phyloP scores from a whole-genome alignment of 2,113 vertebrate genomes.

The mouse (Mus musculus) region DNA sequence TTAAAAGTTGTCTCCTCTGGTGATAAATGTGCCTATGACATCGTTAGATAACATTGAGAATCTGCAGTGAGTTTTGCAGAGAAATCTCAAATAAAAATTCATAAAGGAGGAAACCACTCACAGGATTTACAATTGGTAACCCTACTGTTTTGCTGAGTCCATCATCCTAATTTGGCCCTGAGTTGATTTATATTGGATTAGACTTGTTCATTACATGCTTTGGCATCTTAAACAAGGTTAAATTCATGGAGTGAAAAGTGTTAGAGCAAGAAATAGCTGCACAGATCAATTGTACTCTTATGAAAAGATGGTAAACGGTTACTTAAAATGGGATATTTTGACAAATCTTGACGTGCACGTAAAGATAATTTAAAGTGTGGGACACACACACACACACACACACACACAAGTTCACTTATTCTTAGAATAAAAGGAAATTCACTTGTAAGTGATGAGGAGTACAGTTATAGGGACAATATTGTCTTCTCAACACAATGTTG shows the following conservation, averaged over 20 bases:
- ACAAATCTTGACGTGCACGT: not conserved
- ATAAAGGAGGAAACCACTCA: not conserved
- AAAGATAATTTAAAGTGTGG: not conserved
- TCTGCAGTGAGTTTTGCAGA: constrained; percentile 27
- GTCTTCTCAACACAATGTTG: not conserved
- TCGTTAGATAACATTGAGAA: not conserved
- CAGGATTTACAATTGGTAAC: not conserved
- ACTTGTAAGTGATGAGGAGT: not conserved
- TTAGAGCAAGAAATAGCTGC: not conserved
- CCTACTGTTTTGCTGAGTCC: not conserved
- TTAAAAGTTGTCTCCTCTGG: constrained; percentile 60
- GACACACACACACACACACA: not conserved
- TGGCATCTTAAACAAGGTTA: constrained; percentile 39
- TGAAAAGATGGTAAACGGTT: not conserved
- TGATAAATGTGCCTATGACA: constrained; percentile 60
- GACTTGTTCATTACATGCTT: not conserved
- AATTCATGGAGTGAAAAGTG: not conserved
- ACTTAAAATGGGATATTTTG: not conserved
- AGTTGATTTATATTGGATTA: constrained; percentile 26
- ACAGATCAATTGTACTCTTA: not conserved
- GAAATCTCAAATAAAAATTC: constrained; percentile 23
- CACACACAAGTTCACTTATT: not conserved
- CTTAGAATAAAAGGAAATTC: not conserved
- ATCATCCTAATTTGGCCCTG: constrained; percentile 24
- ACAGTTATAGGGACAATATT: not conserved